Base-by-base conservation (phyloP, 2,113 vertebrate species). In the Corythaixoides concolor region DNA sequence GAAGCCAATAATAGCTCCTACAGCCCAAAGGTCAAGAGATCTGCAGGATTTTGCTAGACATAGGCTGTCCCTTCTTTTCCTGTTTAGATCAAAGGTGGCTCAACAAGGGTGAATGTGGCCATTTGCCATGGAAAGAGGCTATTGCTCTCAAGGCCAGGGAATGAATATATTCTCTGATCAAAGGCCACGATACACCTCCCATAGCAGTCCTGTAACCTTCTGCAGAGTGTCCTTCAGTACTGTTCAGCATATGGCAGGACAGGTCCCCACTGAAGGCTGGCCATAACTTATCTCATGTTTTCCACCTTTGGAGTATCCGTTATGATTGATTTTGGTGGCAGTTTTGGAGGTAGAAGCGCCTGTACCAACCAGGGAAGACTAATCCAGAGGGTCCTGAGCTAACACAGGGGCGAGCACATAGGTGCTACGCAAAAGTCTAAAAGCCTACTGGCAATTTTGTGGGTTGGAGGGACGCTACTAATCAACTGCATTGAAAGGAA, bases 371-470 rank as follows among this genome's bases (percentile, higher is more conserved):
- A 62, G 9, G 4, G 16, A 39, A 32, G 30, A 27, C 18, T 5
- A 62, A 35, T 43, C 47, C 33, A 62, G 21, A 47, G 12, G 14
- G 8, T 4, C 8, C 18, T 12, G 16, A 74, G 28, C 22, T 50
- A 11, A 15, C 10, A 1, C 0, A 0, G 45, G 23, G 7, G 8
- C 21, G n/a, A 73, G 4, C 18, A 43, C 41, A 43, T 43, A 43
- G 41, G 50, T 15, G 39, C 9, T 20, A 1, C 23, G 4, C 15
- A 11, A 53, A 62, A 21, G 15, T 5, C 37, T 6, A 39, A 67
- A 11, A 59, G 9, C 27, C 24, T 21, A 1, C 16, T 12, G n/a
- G 23, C 9, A 6, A 1, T 16, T 30, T 28, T 12, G 12, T n/a
- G 43, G 15, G 15, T 32, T 33, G 39, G 13, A 41, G 32, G 18